Evolutionary conservation across 1,140 invertebrate genomes (phyloP).

Genomic region (Augochlora pura): DNA sequence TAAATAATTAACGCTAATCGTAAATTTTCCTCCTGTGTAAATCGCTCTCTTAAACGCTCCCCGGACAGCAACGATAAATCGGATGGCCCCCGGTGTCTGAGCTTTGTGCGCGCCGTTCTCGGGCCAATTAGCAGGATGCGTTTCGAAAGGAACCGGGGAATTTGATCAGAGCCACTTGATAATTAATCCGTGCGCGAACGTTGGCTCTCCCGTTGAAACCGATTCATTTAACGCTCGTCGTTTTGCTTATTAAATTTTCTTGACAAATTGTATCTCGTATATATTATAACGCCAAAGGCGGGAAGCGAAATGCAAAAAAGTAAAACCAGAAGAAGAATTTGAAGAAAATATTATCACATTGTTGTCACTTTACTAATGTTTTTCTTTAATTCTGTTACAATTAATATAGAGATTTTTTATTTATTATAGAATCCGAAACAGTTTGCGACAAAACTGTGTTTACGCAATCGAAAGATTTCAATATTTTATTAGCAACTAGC

Average conservation of each 20-base stretch:
- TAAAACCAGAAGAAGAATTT: too few relatives aligned
- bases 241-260: background rate
- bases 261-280: background rate
- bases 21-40: background rate
- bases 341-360: too few relatives aligned
- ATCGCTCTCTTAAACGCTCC: slow-evolving; percentile 4
- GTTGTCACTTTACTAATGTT: too few relatives aligned
- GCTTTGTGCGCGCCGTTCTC: background rate
- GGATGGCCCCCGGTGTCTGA: background rate
- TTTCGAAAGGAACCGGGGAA: background rate
- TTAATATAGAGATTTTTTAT: too few relatives aligned
- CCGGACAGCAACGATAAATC: background rate
- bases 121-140: background rate
- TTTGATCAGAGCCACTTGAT: background rate
- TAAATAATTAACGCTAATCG: slow-evolving; percentile 7
- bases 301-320: too few relatives aligned
- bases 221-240: background rate
- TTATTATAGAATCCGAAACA: too few relatives aligned
- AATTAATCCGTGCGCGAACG: background rate
- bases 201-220: background rate
- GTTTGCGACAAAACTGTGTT: too few relatives aligned
- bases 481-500: too few relatives aligned
- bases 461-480: too few relatives aligned
- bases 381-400: too few relatives aligned
- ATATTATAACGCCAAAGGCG: too few relatives aligned